Evolutionary conservation across 2,888 invertebrate species (phyloP).

Genomic region (Lycophotia porphyrea): DNA sequence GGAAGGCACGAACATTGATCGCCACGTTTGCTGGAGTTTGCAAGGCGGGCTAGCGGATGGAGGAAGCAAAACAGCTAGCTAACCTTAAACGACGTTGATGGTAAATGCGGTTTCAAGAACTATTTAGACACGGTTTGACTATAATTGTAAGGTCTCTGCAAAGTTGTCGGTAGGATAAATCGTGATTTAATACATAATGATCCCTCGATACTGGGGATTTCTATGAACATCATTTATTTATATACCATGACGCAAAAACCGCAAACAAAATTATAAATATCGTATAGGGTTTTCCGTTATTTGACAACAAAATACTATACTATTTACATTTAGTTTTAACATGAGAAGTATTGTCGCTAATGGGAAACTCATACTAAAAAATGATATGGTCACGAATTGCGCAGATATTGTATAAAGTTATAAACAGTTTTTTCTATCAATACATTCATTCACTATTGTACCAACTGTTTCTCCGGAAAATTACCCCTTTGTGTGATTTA

Average conservation of each 20-base stretch:
- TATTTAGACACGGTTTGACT: conserved; percentile 13
- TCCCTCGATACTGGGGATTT: neutral
- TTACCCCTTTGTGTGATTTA: neutral
- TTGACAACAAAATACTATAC: neutral
- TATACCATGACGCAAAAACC: conserved; percentile 26
- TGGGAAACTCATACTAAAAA: neutral
- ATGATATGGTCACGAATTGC: conserved; percentile 22
- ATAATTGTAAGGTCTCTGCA: conserved; percentile 9
- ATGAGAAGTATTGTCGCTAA: conserved; percentile 18
- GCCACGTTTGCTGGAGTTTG: neutral
- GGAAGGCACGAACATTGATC: neutral
- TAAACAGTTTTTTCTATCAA: neutral
- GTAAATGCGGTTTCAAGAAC: conserved; percentile 29
- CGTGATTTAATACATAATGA: neutral
- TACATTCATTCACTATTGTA: neutral
- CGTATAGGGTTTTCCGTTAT: conserved; percentile 24
- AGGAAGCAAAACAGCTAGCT: neutral
- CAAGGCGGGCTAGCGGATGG: neutral
- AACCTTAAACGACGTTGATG: neutral
- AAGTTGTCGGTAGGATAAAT: neutral
- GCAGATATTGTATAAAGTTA: neutral
- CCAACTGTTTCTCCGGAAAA: too few relatives aligned
- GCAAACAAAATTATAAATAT: conserved; percentile 2
- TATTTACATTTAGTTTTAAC: neutral
- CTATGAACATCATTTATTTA: neutral